Conservation (phyloP, 2,113 vertebrate genomes). For the Tyto alba region DNA sequence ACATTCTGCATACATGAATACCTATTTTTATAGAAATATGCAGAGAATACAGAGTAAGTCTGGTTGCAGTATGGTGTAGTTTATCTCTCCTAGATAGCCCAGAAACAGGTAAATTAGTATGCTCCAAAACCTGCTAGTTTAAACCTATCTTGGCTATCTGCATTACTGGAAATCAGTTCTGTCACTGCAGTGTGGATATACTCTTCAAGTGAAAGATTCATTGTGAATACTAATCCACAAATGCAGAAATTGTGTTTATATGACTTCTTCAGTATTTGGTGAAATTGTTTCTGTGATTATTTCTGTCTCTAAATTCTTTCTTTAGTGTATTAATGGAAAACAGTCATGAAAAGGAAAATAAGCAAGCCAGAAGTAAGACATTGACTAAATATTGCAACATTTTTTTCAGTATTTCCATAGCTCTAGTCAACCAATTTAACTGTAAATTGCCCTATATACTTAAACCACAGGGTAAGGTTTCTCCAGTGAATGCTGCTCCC, state of each 20-base stretch:
- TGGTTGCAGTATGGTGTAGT: neutral
- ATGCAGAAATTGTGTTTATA: neutral
- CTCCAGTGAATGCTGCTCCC: neutral
- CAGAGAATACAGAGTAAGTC: neutral
- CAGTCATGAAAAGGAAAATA: neutral
- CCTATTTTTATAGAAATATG: neutral
- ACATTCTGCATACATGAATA: neutral
- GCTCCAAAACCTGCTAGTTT: neutral
- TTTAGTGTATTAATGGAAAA: neutral
- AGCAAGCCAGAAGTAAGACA: neutral
- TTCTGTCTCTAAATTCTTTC: neutral
- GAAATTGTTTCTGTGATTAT: neutral
- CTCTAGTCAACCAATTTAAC: neutral
- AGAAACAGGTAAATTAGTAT: neutral
- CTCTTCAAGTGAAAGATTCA: neutral
- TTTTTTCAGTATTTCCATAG: neutral
- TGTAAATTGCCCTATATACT: neutral
- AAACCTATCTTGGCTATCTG: neutral
- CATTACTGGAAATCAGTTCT: neutral
- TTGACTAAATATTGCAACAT: neutral
- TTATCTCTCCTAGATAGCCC: neutral
- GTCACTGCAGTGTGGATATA: neutral
- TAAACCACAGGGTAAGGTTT: neutral
- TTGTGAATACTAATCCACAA: neutral
- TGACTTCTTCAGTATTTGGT: neutral